Evolutionary conservation across 2,113 vertebrate genomes (phyloP).

Genomic region (Eptatretus burgeri): DNA sequence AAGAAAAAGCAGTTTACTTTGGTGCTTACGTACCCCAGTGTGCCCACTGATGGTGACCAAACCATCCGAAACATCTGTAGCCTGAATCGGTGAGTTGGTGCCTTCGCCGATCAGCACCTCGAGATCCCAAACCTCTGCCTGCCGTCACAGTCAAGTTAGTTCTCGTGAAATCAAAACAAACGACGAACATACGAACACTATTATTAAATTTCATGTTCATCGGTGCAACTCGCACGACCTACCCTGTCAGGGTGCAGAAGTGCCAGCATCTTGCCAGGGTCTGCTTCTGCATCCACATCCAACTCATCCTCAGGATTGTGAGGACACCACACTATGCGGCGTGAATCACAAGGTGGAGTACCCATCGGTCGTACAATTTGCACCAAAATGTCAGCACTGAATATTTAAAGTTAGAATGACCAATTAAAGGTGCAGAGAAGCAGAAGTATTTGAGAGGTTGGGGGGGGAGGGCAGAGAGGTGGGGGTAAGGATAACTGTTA

Average conservation of each 20-base stretch:
- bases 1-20: too few species aligned
- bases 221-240: neutral
- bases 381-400: constrained; percentile 60
- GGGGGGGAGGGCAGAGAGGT: too few species aligned
- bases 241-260: constrained; percentile 5
- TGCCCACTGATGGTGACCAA: constrained; percentile 72
- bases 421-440: neutral
- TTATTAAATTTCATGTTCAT: too few species aligned
- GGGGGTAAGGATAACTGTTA: too few species aligned
- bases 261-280: constrained; percentile 5
- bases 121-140: constrained; percentile 94
- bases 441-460: too few species aligned
- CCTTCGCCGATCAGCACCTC: constrained; percentile 45
- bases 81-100: constrained; percentile 46
- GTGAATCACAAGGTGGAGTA: constrained; percentile 37
- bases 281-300: neutral
- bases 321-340: constrained; percentile 86
- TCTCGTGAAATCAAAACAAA: too few species aligned
- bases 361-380: constrained; percentile 43
- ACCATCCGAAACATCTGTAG: constrained; percentile 48
- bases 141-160: neutral
- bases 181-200: too few species aligned
- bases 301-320: constrained; percentile 15
- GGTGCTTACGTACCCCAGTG: constrained; percentile 27
- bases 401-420: constrained; percentile 19